Base-by-base conservation (phyloP, 2,797 vertebrate genomes). In the Sparidentex hasta region DNA sequence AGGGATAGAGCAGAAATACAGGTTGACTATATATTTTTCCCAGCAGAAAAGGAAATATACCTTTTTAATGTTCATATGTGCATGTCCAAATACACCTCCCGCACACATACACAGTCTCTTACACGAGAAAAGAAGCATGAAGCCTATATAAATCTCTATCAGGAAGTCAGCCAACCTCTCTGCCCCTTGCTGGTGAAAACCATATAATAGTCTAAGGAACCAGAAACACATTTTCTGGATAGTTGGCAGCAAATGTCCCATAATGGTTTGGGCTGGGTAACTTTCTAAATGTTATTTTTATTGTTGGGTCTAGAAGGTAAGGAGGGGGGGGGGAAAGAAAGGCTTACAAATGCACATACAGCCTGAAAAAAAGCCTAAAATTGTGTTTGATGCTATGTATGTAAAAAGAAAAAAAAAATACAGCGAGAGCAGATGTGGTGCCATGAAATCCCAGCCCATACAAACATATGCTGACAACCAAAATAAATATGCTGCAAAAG, bases 141-240 rank as follows among this genome's bases (percentile, higher is more conserved):
- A 85, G 87, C 86, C 87, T 86, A 88, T 91, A 92, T 95, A 94
- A 93, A 95, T 95, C 93, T 95, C 87, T 92, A 94, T 95, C 91
- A 95, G 90, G 82, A 90, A 93, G 69, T 78, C 87, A 92, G 90
- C 87, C 91, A 93, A 92, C 93, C 94, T 87, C 76, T 76, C 76
- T 84, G 88, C 83, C 87, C 88, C 89, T 91, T 75, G 85, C 91
- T 93, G 91, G 82, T 92, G 90, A 92, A 94, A 94, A 89, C 83
- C 83, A 91, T 94, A 94, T 93, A 94, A 92, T 91, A 89, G 92
- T 87, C 79, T 82, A 89, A 90, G 83, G 84, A 94, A 92, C 80
- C 90, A 94, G 89, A 94, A 95, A 93, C 93, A 92, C 89, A 94
- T 95, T 95, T 95, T 94, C 92, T 93, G 94, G 91, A 87, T 94